Conservation (phyloP, 2,888 invertebrate genomes). For the Carterocephalus palaemon region DNA sequence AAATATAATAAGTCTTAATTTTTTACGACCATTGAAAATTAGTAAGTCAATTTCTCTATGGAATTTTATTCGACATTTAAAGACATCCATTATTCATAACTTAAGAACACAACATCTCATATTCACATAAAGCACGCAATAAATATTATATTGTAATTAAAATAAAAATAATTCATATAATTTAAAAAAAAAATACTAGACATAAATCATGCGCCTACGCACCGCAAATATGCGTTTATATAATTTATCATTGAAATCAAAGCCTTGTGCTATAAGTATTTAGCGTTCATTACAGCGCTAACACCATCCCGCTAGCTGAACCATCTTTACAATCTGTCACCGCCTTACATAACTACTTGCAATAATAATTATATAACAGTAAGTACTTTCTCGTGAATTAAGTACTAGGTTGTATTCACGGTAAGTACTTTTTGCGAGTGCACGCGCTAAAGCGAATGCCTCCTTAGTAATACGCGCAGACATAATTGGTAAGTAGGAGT, state of each 20-base stretch:
- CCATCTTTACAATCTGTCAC: conserved; percentile 7
- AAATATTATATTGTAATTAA: conserved; percentile 19
- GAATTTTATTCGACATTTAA: neutral
- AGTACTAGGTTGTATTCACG: conserved; percentile 16
- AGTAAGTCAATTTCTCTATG: conserved; percentile 20
- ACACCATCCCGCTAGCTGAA: no score
- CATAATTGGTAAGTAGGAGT: no score
- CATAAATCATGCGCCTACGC: conserved; percentile 9
- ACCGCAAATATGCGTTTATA: conserved; percentile 17
- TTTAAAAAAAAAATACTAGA: conserved; percentile 15
- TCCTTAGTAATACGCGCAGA: conserved; percentile 27
- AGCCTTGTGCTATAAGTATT: conserved; percentile 33
- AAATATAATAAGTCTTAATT: no score
- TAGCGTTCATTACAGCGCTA: conserved; percentile 23
- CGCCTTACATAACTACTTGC: no score
- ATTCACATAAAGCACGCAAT: conserved; percentile 27
- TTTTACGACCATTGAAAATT: no score
- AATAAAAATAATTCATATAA: conserved; percentile 4
- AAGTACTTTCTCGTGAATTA: conserved; percentile 18
- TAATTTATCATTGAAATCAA: conserved; percentile 26
- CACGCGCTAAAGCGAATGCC: conserved; percentile 37
- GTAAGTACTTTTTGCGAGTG: conserved; percentile 38
- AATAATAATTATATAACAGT: conserved; percentile 5
- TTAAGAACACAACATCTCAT: conserved; percentile 21
- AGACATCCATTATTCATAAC: conserved; percentile 17